Evolutionary conservation across 2,113 vertebrate genomes (phyloP), one percentile per base, ranked within the genome.

Genomic region (Muscicapa adusta): DNA sequence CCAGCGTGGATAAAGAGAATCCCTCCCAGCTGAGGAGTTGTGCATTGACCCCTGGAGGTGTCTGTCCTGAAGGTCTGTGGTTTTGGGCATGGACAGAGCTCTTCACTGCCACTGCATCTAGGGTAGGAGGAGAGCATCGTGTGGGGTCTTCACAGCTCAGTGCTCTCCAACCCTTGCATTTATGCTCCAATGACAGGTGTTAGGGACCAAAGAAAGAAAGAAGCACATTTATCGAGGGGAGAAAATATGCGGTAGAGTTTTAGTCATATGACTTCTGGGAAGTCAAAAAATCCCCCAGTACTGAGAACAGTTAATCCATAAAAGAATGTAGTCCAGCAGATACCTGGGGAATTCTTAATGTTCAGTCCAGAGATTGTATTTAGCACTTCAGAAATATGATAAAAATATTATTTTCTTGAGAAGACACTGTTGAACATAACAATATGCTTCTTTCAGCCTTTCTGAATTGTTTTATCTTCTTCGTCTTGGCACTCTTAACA

Each of bases 11-110:
- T 70, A 18, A 65, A 51, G 66, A 48, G 31, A 48, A 85, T 19
- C 48, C n/a, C 14, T 65, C 2, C 18, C 0, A 5, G 17, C 8
- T 54, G 34, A 10, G 16, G 13, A 25, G 14, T 33, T 2, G 0
- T 28, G 45, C 65, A 31, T 40, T 42, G 29, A 45, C 17, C 28
- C 25, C 22, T 47, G 34, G 22, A 36, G 14, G 3, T 65, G 17
- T 23, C 23, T 3, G 1, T 57, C n/a, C n/a, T 72, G 31, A 15
- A 14, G 25, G 24, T n/a, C n/a, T 3, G 5, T 79, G 42, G 5
- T 34, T 66, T 79, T 43, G 54, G 33, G 42, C 9, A 28, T 2
- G 3, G 54, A 38, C 29, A 48, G 61, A 5, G 10, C 19, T 93
- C 26, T 23, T 82, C 18, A 13, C 24, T 78, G 53, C 20, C 14